Conservation (phyloP, 2,113 vertebrate species). For the Mystacornis crossleyi region DNA sequence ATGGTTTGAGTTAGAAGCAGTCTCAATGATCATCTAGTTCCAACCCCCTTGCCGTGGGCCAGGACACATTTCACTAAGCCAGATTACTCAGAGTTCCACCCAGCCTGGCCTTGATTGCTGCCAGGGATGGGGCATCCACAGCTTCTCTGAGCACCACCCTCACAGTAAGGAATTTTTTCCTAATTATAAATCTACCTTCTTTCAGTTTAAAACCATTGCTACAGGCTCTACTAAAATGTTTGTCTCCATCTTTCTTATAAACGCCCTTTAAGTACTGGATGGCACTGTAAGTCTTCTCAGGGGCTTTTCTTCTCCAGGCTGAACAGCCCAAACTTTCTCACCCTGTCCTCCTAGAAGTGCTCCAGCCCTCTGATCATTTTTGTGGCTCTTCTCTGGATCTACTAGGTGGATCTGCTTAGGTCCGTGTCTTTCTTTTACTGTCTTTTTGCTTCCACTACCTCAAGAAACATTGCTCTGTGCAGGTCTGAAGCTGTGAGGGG, state of each 20-base stretch:
- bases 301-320: not conserved
- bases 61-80: not conserved
- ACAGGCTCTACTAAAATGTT: not conserved
- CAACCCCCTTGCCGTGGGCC: rapidly evolving
- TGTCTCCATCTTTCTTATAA: not conserved
- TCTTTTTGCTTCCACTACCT: not conserved
- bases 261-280: not conserved
- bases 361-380: not conserved
- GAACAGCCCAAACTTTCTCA: not conserved
- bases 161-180: not conserved
- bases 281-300: rapidly evolving
- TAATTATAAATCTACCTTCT: not conserved
- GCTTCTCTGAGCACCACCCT: not conserved
- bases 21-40: not conserved
- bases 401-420: not conserved
- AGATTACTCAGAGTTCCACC: not conserved
- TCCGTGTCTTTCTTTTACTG: not conserved
- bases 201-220: not conserved
- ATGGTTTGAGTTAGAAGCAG: not conserved
- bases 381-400: not conserved
- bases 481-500: not conserved
- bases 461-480: not conserved
- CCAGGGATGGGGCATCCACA: not conserved
- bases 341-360: not conserved
- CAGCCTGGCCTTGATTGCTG: not conserved